phyloP scores from a whole-genome alignment of 2,113 vertebrate species.

The Cyanocitta stelleri region DNA sequence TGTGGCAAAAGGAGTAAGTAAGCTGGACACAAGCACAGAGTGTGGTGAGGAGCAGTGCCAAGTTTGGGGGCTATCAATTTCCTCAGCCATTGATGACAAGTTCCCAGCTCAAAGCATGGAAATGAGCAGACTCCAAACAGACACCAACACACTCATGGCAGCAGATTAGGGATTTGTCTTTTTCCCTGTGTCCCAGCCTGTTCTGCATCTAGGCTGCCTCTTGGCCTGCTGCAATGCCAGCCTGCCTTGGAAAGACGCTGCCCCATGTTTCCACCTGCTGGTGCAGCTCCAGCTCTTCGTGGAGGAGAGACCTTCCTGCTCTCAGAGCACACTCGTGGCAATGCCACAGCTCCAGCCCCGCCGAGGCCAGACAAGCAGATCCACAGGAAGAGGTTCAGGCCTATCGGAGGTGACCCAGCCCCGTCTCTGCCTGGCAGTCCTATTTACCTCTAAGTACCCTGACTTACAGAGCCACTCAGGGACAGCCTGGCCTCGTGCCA shows the following conservation, averaged over 20 bases:
- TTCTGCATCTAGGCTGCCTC: not conserved
- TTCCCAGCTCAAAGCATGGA: not conserved
- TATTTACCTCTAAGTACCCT: not conserved
- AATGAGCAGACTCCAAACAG: not conserved
- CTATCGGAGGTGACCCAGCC: not conserved
- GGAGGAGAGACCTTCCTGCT: not conserved
- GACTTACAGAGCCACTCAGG: not conserved
- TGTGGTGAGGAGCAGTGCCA: not conserved
- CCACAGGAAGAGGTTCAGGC: not conserved
- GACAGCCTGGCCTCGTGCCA: slow-evolving; percentile 15
- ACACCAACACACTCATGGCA: not conserved
- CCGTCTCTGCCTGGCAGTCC: not conserved
- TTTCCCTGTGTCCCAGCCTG: not conserved
- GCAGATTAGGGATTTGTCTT: not conserved
- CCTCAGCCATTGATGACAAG: not conserved
- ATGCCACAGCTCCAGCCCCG: not conserved
- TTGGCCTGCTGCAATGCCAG: not conserved
- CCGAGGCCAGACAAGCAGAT: fast-evolving
- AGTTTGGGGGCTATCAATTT: not conserved
- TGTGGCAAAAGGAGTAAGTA: not conserved
- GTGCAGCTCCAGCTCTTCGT: not conserved
- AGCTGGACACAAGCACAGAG: not conserved
- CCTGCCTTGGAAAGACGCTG: not conserved
- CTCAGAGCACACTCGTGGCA: fast-evolving
- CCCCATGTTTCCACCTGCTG: not conserved